Evolutionary conservation across 2,888 invertebrate species (phyloP).

Genomic region (Tribolium freemani): DNA sequence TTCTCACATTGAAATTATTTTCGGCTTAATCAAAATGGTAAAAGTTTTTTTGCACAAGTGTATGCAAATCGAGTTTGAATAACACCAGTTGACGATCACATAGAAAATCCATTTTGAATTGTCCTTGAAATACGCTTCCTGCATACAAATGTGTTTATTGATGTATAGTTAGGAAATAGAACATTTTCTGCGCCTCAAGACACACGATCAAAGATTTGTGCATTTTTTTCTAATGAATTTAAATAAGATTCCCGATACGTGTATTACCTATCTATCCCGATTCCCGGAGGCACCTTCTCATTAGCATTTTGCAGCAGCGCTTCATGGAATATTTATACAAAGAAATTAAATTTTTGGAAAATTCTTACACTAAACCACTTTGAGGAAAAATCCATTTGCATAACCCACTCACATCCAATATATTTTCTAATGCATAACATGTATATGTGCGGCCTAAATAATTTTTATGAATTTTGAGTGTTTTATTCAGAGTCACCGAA

Average conservation of each 20-base stretch:
- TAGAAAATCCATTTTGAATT: slow-evolving; percentile 33
- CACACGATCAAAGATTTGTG: slow-evolving; percentile 23
- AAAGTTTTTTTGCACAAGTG: slow-evolving; percentile 19
- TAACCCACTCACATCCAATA: neutral
- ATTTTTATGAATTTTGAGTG: neutral
- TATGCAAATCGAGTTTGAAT: slow-evolving; percentile 24
- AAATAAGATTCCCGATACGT: slow-evolving; percentile 27
- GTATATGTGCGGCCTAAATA: neutral
- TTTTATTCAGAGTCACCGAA: neutral
- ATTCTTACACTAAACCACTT: neutral
- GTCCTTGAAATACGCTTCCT: slow-evolving; percentile 20
- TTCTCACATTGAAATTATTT: neutral
- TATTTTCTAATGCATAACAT: neutral
- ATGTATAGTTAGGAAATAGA: neutral
- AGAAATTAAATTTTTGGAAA: neutral
- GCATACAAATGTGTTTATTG: slow-evolving; percentile 21
- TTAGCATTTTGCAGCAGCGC: slow-evolving; percentile 34
- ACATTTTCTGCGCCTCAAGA: neutral
- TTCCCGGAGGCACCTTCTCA: slow-evolving; percentile 23
- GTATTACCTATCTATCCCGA: slow-evolving; percentile 10
- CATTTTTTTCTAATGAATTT: slow-evolving; percentile 31
- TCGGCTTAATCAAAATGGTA: neutral
- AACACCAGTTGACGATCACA: slow-evolving; percentile 2
- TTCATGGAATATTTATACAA: slow-evolving; percentile 34
- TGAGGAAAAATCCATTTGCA: neutral